These are phyloP conservation scores for Anseranas semipalmata DNA, from an alignment of 2,113 vertebrate genomes.

Conservation along the genomic window DNA sequence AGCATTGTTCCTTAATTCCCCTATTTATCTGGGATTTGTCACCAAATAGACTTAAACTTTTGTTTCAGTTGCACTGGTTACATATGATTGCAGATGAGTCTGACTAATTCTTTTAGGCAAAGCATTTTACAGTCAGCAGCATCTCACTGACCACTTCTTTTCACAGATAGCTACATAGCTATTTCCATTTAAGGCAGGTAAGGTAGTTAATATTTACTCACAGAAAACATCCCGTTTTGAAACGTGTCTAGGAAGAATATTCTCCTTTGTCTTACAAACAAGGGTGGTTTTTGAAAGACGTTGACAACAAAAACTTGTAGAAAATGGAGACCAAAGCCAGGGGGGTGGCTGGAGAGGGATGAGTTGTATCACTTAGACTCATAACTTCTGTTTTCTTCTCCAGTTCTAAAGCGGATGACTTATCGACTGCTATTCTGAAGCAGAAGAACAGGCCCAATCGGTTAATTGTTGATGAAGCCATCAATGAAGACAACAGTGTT, in stretches of 20 bases:
- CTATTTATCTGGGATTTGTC: constrained; percentile 42
- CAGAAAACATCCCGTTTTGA: background rate
- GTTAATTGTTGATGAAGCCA: constrained; percentile 97
- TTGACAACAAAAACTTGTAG: background rate
- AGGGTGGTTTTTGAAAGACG: background rate
- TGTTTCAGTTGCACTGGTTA: background rate
- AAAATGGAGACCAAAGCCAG: background rate
- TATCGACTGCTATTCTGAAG: constrained; percentile 97
- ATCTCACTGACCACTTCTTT: constrained; percentile 18
- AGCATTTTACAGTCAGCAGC: constrained; percentile 52
- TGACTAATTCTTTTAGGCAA: constrained; percentile 20
- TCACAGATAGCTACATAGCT: background rate
- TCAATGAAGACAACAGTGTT: constrained; percentile 99
- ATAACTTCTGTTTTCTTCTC: background rate
- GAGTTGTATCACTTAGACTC: background rate
- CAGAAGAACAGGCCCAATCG: constrained; percentile 98
- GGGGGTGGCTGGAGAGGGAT: background rate
- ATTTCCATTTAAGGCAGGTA: background rate
- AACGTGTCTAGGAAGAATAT: background rate
- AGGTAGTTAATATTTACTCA: background rate
- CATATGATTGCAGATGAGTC: constrained; percentile 12
- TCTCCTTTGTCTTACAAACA: background rate
- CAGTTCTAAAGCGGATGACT: constrained; percentile 95
- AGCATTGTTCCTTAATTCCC: constrained; percentile 20
- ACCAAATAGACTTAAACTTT: constrained; percentile 44